Conservation (phyloP, 2,888 invertebrate species). For the Scaptomyza cyrtandrae region DNA sequence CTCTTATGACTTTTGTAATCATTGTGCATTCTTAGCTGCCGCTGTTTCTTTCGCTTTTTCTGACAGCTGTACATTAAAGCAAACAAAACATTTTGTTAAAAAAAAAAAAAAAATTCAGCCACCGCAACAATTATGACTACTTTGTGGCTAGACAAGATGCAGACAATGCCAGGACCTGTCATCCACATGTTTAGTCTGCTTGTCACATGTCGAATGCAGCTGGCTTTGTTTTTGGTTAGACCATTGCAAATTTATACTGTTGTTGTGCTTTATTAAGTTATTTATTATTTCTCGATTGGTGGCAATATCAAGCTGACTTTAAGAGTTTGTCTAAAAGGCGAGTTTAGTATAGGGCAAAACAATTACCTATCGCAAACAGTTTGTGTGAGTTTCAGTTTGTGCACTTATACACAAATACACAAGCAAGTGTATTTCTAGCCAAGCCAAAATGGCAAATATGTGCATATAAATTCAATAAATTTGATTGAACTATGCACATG, state of each 20-base stretch:
- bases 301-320: slow-evolving; percentile 19
- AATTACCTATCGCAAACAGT: slow-evolving; percentile 11
- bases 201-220: slow-evolving; percentile 29
- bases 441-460: slow-evolving; percentile 30
- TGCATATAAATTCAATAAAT: slow-evolving; percentile 47
- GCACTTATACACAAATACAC: slow-evolving; percentile 5
- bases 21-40: slow-evolving; percentile 25
- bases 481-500: slow-evolving; percentile 37
- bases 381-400: slow-evolving; percentile 9
- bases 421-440: not conserved
- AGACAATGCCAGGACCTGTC: slow-evolving; percentile 65
- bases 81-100: slow-evolving; percentile 49
- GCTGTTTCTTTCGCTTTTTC: slow-evolving; percentile 3
- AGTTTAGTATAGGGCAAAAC: slow-evolving; percentile 24
- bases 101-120: slow-evolving; percentile 5
- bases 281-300: slow-evolving; percentile 33
- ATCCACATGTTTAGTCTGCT: slow-evolving; percentile 40
- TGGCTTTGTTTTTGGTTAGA: slow-evolving; percentile 29
- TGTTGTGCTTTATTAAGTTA: slow-evolving; percentile 33
- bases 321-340: not conserved
- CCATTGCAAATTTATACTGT: not conserved
- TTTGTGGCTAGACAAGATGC: slow-evolving; percentile 56
- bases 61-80: slow-evolving; percentile 36
- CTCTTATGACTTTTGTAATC: slow-evolving; percentile 54
- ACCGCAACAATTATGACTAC: slow-evolving; percentile 39